Percentiles rank a stretch among this genome's conserved stretches.
Evolutionary conservation across 2,888 invertebrate species (phyloP).

Genomic region (Acanthosoma haemorrhoidale): DNA sequence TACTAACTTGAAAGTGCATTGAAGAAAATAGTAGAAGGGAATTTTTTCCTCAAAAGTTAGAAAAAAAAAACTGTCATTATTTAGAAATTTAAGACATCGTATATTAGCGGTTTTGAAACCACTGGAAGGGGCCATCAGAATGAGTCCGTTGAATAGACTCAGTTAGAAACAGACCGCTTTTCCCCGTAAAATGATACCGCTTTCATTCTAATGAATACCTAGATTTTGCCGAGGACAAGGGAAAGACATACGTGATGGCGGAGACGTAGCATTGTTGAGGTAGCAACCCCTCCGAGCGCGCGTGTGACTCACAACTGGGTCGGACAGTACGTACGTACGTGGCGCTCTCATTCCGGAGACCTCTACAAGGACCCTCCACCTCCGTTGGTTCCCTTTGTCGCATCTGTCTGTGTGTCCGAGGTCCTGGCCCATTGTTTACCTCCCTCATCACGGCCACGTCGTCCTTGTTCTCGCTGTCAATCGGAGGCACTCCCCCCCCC

Average conservation of each 20-base stretch:
- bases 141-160: no score
- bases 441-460: background rate
- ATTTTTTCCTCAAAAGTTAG: no score
- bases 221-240: background rate
- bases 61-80: no score
- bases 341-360: background rate
- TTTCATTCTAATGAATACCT: background rate
- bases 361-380: background rate
- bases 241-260: background rate
- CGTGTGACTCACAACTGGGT: constrained; percentile 1
- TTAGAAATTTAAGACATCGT: no score
- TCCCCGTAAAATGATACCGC: background rate
- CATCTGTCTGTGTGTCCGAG: background rate
- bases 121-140: no score
- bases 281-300: no score
- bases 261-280: background rate
- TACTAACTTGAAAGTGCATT: no score
- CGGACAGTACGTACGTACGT: background rate
- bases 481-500: no score
- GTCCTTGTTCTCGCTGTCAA: no score
- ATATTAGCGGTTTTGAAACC: no score
- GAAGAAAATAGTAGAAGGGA: no score
- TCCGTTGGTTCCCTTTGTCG: constrained; percentile 9
- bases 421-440: background rate
- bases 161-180: background rate